A percentile compares a stretch with the other conserved stretches of the same genome.
Evolutionary conservation across 2,888 invertebrate genomes (phyloP).

Genomic region (Eupelmus urozonus): DNA sequence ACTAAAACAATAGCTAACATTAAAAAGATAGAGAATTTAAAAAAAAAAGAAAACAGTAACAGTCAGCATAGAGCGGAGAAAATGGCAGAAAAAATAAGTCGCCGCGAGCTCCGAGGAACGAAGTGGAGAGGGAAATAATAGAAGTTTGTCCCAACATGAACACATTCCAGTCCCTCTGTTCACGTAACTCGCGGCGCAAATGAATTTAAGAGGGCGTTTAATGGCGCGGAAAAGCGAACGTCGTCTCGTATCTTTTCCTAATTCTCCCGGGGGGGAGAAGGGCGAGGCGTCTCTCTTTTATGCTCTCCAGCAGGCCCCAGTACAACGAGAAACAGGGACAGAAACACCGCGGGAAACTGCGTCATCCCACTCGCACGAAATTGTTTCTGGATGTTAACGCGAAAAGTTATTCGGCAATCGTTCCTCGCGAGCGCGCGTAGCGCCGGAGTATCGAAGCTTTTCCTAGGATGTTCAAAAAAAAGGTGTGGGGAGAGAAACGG

Average conservation of each 20-base stretch:
- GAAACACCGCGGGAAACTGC: not conserved
- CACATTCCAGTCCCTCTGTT: constrained; percentile 28
- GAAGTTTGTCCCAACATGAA: constrained; percentile 36
- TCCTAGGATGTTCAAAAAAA: not conserved
- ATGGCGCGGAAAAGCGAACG: constrained; percentile 47
- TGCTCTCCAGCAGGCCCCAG: not conserved
- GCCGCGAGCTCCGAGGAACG: not conserved
- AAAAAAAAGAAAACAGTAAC: constrained; percentile 3
- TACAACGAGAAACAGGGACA: constrained; percentile 9
- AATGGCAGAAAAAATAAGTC: constrained; percentile 2
- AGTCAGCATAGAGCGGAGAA: constrained; percentile 1
- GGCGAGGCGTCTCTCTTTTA: not conserved
- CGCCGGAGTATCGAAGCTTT: not conserved
- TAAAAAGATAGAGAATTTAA: constrained; percentile 10
- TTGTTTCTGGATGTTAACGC: constrained; percentile 41
- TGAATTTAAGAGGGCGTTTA: constrained; percentile 51
- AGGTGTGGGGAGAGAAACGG: not conserved
- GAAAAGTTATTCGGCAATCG: constrained; percentile 23
- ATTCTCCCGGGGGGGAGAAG: not conserved
- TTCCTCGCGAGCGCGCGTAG: not conserved
- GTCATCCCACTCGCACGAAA: constrained; percentile 3
- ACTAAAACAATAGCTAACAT: not conserved
- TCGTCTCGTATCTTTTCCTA: constrained; percentile 45
- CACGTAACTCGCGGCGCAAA: constrained; percentile 40
- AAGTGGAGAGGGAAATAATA: constrained; percentile 4